Evolutionary conservation across 1,140 invertebrate species (phyloP).

Genomic region (Drosophila bifasciata): DNA sequence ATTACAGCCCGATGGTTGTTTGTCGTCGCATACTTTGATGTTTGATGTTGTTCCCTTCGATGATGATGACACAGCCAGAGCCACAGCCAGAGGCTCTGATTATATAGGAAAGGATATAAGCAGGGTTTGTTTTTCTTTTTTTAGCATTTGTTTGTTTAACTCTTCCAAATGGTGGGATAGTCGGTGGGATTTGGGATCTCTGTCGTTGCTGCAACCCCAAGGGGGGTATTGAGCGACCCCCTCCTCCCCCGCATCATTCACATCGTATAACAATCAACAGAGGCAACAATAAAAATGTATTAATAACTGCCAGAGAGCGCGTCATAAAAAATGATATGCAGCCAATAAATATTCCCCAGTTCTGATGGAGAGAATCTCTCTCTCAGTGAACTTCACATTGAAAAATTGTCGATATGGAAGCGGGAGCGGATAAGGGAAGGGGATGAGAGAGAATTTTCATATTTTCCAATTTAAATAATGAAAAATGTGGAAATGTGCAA

Average conservation of each 20-base stretch:
- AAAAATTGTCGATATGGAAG: constrained; percentile 11
- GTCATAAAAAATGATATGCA: constrained; percentile 64
- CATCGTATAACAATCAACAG: constrained; percentile 74
- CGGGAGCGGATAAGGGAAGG: constrained; percentile 5
- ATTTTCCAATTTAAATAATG: constrained; percentile 65
- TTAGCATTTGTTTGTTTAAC: constrained; percentile 47
- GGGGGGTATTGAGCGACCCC: background rate
- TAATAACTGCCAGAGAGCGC: constrained; percentile 53
- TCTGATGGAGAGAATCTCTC: constrained; percentile 33
- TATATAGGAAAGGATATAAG: constrained; percentile 55
- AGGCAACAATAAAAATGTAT: constrained; percentile 58
- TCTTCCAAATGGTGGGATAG: constrained; percentile 25
- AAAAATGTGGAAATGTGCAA: constrained; percentile 64
- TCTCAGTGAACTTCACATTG: constrained; percentile 57
- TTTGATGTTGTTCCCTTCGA: constrained; percentile 55
- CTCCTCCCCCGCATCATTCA: constrained; percentile 1
- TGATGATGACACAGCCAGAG: constrained; percentile 13
- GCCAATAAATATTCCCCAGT: constrained; percentile 37
- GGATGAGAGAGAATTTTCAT: constrained; percentile 28
- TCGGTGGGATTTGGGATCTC: constrained; percentile 58
- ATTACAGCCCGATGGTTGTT: constrained; percentile 60
- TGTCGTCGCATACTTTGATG: constrained; percentile 72
- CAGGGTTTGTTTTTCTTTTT: constrained; percentile 47
- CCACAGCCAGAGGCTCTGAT: constrained; percentile 7
- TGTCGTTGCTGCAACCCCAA: constrained; percentile 27